Conservation (phyloP, 2,113 vertebrate genomes). For the Istiophorus platypterus region DNA sequence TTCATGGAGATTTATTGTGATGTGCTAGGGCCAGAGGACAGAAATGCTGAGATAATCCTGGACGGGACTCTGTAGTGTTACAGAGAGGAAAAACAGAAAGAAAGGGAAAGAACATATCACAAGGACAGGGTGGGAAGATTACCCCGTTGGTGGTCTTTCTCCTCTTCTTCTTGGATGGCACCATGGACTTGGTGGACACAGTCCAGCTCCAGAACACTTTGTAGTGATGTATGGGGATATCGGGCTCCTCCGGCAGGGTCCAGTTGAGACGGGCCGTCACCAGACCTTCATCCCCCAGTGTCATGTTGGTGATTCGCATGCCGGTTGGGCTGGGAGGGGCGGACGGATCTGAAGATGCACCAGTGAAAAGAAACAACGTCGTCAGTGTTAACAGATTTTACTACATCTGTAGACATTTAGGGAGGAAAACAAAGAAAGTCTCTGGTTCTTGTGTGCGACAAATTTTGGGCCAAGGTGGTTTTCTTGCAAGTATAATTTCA, state of each 20-base stretch:
- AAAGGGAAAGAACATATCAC: slow-evolving; percentile 7
- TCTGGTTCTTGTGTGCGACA: slow-evolving; percentile 38
- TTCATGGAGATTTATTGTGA: slow-evolving; percentile 36
- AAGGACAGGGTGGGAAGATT: slow-evolving; percentile 56
- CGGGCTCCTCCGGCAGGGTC: slow-evolving; percentile 90
- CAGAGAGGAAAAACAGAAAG: not conserved
- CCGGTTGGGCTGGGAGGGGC: slow-evolving; percentile 88
- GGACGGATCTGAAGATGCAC: slow-evolving; percentile 87
- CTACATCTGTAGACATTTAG: slow-evolving; percentile 56
- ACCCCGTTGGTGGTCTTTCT: slow-evolving; percentile 93
- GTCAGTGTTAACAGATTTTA: slow-evolving; percentile 20
- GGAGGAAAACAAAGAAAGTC: slow-evolving; percentile 3
- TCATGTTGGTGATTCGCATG: slow-evolving; percentile 88
- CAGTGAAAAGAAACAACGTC: slow-evolving; percentile 40
- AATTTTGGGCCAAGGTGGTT: slow-evolving; percentile 17
- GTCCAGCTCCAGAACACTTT: slow-evolving; percentile 97
- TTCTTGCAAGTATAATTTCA: slow-evolving; percentile 21
- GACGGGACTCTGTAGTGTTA: slow-evolving; percentile 4
- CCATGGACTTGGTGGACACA: slow-evolving; percentile 84
- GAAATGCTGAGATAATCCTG: slow-evolving; percentile 55
- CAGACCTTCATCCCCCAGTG: slow-evolving; percentile 82
- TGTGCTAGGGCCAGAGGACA: slow-evolving; percentile 32
- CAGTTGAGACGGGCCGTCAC: slow-evolving; percentile 87
- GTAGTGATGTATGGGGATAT: slow-evolving; percentile 95
- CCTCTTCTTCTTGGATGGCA: slow-evolving; percentile 92